Evolutionary conservation across 1,140 invertebrate species (phyloP), one percentile per base, ranked within the genome.

Genomic region (Drosophila tani): DNA sequence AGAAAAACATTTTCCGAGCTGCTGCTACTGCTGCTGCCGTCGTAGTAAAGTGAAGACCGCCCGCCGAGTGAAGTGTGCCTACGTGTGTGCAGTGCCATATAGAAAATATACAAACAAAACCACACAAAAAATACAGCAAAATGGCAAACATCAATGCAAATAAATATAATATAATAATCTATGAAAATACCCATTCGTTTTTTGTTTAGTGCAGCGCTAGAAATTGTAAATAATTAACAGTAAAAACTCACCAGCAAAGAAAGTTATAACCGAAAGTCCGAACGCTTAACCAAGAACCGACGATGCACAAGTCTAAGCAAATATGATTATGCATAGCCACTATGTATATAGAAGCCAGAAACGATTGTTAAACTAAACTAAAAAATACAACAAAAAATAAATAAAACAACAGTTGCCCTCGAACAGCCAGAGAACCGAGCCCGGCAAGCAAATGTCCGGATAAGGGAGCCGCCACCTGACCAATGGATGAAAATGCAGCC

Each of bases 401-500:
- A 21, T 1, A 56, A 24, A 56, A 21, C 1, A 56, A 24, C 14
- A 56, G 19, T n/a, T 1, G 35, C 53, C 53, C 9, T 21, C 53
- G 5, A 47, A 67, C 38, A 46, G 12, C 17, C 35, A 46, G 41
- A 55, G 40, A 57, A 75, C 38, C 68, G 46, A 82, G 75, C 83
- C 85, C 84, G 84, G 78, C 86, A 84, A 73, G 27, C 79, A 80
- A 79, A 92, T 92, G 91, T 92, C 87, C 85, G 91, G 91, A 92
- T 92, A 82, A 92, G 80, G 53, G 50, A 71, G 71, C 68, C 53
- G 73, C 69, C 60, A 84, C 68, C 82, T 91, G 81, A 91, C 85
- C 91, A 92, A 92, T 92, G 86, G 91, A 92, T 92, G 91, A 92
- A 92, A 92, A 92, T 92, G 91, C 91, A 91, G 91, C 85, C 79